Conservation (phyloP, 2,113 vertebrate genomes). For the Mesoclemmys tuberculata region DNA sequence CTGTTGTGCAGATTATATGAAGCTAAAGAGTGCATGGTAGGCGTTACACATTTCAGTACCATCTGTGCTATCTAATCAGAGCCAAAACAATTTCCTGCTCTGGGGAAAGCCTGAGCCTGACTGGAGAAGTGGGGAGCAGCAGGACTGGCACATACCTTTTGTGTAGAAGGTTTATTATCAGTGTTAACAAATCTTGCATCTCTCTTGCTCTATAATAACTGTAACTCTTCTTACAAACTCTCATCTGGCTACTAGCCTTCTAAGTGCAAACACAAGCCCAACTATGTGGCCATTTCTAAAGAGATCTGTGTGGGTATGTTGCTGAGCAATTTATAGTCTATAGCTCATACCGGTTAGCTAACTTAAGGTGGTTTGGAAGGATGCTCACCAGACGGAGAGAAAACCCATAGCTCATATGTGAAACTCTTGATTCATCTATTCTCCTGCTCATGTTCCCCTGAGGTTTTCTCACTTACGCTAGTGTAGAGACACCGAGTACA, state of each 20-base stretch:
- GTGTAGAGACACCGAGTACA: constrained; percentile 3
- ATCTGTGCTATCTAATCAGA: constrained; percentile 64
- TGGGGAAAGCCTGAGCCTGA: constrained; percentile 57
- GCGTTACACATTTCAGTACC: constrained; percentile 63
- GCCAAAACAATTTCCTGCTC: constrained; percentile 60
- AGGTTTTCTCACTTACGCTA: not conserved
- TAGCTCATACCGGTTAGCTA: constrained; percentile 23
- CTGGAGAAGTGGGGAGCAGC: constrained; percentile 62
- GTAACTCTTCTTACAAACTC: constrained; percentile 74
- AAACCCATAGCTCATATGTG: not conserved
- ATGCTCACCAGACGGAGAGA: constrained; percentile 20
- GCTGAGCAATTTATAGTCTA: constrained; percentile 49
- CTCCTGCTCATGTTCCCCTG: not conserved
- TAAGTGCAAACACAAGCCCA: constrained; percentile 22
- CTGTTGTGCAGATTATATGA: constrained; percentile 45
- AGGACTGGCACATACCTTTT: constrained; percentile 63
- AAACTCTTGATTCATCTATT: not conserved
- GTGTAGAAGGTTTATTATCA: constrained; percentile 76
- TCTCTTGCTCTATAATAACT: constrained; percentile 70
- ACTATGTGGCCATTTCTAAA: constrained; percentile 38
- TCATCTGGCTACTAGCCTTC: constrained; percentile 76
- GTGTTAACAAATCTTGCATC: constrained; percentile 70
- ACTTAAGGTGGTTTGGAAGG: constrained; percentile 28
- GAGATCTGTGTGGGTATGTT: not conserved
- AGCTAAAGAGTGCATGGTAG: constrained; percentile 66